Percentiles rank a stretch among this genome's conserved stretches.
Conservation (phyloP, 2,113 vertebrate species). For the Mus spicilegus region DNA sequence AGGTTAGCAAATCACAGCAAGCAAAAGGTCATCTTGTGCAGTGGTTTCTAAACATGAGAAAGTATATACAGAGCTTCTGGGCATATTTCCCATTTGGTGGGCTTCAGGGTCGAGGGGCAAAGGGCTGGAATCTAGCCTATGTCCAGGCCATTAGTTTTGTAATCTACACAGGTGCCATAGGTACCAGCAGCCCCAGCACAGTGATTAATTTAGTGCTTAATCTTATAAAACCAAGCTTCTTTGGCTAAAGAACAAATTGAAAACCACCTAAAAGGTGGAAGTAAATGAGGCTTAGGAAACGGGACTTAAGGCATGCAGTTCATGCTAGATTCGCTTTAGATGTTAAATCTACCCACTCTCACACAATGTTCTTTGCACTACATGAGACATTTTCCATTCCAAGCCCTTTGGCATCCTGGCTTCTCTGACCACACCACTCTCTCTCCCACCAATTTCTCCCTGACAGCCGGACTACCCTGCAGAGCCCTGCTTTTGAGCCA, state of each 20-base stretch:
- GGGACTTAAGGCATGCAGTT: background rate
- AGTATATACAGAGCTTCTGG: background rate
- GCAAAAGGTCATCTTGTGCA: background rate
- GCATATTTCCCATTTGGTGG: background rate
- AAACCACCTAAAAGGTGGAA: background rate
- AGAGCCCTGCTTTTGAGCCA: background rate
- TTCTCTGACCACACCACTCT: background rate
- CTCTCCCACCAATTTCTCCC: background rate
- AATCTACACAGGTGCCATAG: background rate
- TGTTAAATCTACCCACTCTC: background rate
- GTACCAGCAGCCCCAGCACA: background rate
- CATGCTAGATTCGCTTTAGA: background rate
- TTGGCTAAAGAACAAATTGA: background rate
- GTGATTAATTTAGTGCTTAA: background rate
- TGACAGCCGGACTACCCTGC: background rate
- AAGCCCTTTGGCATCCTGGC: background rate
- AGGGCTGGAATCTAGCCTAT: background rate
- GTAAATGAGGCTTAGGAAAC: background rate
- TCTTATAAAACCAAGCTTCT: conserved; percentile 1
- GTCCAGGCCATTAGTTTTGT: background rate
- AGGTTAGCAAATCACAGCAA: background rate
- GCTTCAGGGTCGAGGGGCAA: background rate
- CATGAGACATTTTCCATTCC: background rate
- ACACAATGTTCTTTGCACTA: background rate
- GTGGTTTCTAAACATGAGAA: conserved; percentile 4